These are phyloP conservation scores for Cylindroiulus punctatus DNA, from an alignment of 2,888 invertebrate species.

Conservation along the genomic window DNA sequence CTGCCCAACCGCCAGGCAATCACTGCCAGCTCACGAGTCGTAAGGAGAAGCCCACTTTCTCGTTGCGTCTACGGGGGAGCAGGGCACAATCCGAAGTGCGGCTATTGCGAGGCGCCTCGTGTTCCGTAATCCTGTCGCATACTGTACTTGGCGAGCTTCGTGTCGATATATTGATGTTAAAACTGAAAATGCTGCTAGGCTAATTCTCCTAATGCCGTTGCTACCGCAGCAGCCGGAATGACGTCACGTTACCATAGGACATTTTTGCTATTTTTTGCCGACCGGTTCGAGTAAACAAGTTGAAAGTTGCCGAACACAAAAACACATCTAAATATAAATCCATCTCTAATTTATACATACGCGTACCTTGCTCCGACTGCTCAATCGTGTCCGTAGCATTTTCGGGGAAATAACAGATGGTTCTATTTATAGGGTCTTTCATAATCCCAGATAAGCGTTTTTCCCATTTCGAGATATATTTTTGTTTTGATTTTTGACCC, in stretches of 20 bases:
- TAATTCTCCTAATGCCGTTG: not conserved
- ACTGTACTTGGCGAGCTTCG: too few relatives aligned
- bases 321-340: not conserved
- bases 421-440: not conserved
- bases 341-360: not conserved
- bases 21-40: too few relatives aligned
- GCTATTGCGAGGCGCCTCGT: not conserved
- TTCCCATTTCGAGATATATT: not conserved
- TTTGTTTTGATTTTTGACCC: too few relatives aligned
- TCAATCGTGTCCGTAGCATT: not conserved
- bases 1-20: too few relatives aligned
- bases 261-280: not conserved
- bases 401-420: not conserved
- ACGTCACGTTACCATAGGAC: not conserved
- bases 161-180: conserved; percentile 1
- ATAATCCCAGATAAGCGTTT: not conserved
- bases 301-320: not conserved
- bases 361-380: not conserved
- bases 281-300: too few relatives aligned
- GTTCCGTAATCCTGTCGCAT: not conserved
- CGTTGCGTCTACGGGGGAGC: too few relatives aligned
- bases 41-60: too few relatives aligned
- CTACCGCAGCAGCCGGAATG: not conserved
- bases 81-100: too few relatives aligned
- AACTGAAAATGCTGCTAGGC: not conserved